phyloP scores from a whole-genome alignment of 2,797 vertebrate species.

The Rhincodon typus region DNA sequence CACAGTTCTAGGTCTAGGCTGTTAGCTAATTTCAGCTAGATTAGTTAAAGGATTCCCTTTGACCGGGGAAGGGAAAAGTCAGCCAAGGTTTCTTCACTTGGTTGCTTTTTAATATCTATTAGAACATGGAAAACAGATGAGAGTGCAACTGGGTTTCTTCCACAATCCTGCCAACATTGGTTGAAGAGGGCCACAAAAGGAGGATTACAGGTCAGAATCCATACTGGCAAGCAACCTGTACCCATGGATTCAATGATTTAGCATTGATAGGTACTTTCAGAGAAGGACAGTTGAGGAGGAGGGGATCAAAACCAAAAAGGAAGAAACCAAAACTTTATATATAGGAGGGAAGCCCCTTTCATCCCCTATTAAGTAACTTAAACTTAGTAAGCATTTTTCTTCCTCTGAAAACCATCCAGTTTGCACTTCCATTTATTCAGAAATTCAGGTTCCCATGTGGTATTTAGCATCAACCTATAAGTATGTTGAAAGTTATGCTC shows the following conservation, averaged over 20 bases:
- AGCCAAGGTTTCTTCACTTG: background rate
- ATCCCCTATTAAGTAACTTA: background rate
- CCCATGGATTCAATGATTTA: background rate
- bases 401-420: background rate
- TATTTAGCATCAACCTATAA: background rate
- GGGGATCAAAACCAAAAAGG: background rate
- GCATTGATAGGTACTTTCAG: background rate
- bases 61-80: background rate
- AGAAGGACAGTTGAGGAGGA: background rate
- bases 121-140: background rate
- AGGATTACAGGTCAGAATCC: background rate
- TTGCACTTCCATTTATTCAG: background rate
- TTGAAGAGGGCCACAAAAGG: background rate
- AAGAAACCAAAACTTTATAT: background rate
- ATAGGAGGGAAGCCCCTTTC: background rate
- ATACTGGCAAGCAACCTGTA: background rate
- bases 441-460: background rate
- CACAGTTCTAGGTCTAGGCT: background rate
- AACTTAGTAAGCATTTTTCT: background rate
- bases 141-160: background rate
- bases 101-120: background rate
- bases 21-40: conserved; percentile 2
- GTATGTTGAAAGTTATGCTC: background rate
- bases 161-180: background rate
- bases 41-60: background rate